Evolutionary conservation across 2,113 vertebrate genomes (phyloP), one percentile per base, ranked within the genome.

Genomic region (human (Homo sapiens)): DNA sequence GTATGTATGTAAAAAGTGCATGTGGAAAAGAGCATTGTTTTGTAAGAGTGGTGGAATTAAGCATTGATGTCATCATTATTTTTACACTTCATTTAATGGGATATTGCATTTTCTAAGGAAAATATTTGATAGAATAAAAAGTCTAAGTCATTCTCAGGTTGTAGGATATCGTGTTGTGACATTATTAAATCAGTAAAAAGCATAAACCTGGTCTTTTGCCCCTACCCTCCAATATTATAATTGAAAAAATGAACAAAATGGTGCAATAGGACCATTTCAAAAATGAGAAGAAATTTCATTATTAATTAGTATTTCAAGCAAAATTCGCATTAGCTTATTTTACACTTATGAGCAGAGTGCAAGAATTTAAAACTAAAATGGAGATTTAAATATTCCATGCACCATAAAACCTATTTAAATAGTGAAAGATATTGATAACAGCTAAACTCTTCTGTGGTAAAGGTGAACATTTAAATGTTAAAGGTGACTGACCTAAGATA

Each of bases 331-430:
- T 66, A 59, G 3, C 25, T 90, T 87, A 94, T 75, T 96, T 97
- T 90, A 87, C 11, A 48, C 85, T 94, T 38, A 96, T 93, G 92
- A 90, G 76, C 61, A 93, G 22, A 86, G 12, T 84, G 35, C 6
- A 66, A 52, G n/a, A 66, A 93, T 93, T 92, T 80, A 79, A 83
- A 85, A 57, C 76, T 80, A 81, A 96, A 90, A 38, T 61, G 43
- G 48, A 25, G 16, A 92, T 87, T 87, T 90, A 92, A 89, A 81
- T 55, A 92, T 9, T 90, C 18, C 10, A 73, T 14, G 35, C 40
- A 45, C 43, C 45, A 96, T 76, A 93, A 92, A 94, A 61, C 25
- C 27, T 83, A 96, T 80, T 93, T 95, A 87, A 95, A 94, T 81
- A 40, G 27, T 68, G 18, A 90, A 96, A 81, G 25, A 70, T 94